phyloP scores from a whole-genome alignment of 2,888 invertebrate genomes.

The Achlya flavicornis region DNA sequence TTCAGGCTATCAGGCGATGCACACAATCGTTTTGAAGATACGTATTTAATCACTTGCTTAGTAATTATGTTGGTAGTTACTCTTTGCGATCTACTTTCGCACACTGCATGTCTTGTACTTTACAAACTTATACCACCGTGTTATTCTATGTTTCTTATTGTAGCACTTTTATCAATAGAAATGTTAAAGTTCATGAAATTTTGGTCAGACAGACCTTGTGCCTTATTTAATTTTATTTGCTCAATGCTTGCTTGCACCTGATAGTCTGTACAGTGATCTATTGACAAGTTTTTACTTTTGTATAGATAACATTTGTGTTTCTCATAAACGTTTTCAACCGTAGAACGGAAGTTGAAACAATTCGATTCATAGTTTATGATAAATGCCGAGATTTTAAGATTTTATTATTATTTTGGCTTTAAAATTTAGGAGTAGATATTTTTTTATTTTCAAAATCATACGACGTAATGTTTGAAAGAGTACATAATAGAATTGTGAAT shows the following conservation, averaged over 20 bases:
- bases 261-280: conserved; percentile 53
- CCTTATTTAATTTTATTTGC: conserved; percentile 77
- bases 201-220: conserved; percentile 69
- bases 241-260: conserved; percentile 70
- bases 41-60: conserved; percentile 4
- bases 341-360: neutral
- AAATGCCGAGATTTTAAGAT: conserved; percentile 29
- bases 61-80: conserved; percentile 3
- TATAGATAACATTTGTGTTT: neutral
- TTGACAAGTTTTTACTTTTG: conserved; percentile 32
- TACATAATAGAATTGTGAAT: conserved; percentile 55
- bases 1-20: conserved; percentile 67
- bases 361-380: neutral
- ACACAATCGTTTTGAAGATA: conserved; percentile 19
- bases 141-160: conserved; percentile 47
- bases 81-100: conserved; percentile 6
- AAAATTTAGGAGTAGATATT: conserved; percentile 18
- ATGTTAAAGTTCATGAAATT: conserved; percentile 43
- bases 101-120: conserved; percentile 32
- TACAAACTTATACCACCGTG: conserved; percentile 52
- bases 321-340: conserved; percentile 1
- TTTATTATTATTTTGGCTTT: conserved; percentile 32
- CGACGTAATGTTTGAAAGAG: conserved; percentile 46
- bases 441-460: conserved; percentile 30
- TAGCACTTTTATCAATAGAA: conserved; percentile 24